phyloP scores from a whole-genome alignment of 2,797 vertebrate species.

The Tadarida brasiliensis region DNA sequence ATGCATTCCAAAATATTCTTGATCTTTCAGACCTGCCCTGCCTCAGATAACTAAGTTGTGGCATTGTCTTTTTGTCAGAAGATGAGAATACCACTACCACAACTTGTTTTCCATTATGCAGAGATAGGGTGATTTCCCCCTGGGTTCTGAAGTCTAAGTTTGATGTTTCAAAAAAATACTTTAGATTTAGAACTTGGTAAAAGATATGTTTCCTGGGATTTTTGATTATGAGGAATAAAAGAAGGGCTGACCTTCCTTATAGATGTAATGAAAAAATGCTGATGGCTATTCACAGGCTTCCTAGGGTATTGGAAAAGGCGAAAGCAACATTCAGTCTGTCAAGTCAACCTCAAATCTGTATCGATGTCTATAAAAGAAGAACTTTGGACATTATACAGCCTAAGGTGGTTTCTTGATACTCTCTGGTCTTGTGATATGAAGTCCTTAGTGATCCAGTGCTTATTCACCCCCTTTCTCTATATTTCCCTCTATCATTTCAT shows the following conservation, averaged over 20 bases:
- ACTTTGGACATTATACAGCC: neutral
- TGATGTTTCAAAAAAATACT: neutral
- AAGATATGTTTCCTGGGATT: neutral
- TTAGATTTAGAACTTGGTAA: constrained; percentile 52
- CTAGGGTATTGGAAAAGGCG: neutral
- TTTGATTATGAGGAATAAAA: neutral
- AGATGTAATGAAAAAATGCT: neutral
- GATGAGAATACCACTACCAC: neutral
- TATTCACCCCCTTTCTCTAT: neutral
- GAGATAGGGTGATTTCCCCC: neutral
- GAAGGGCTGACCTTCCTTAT: neutral
- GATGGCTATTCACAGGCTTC: neutral
- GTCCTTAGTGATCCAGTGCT: neutral
- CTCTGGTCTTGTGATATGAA: neutral
- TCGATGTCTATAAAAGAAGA: neutral
- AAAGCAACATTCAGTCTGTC: neutral
- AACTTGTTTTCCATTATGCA: neutral
- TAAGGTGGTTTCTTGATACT: neutral
- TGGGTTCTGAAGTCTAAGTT: neutral
- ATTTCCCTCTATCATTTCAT: neutral
- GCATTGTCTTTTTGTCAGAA: neutral
- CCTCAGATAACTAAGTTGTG: neutral
- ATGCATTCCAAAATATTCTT: neutral
- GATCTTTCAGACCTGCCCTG: neutral
- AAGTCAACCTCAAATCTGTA: neutral